A percentile compares a stretch with the other conserved stretches of the same genome.
phyloP scores from a whole-genome alignment of 2,113 vertebrate genomes.

The Brienomyrus brachyistius region DNA sequence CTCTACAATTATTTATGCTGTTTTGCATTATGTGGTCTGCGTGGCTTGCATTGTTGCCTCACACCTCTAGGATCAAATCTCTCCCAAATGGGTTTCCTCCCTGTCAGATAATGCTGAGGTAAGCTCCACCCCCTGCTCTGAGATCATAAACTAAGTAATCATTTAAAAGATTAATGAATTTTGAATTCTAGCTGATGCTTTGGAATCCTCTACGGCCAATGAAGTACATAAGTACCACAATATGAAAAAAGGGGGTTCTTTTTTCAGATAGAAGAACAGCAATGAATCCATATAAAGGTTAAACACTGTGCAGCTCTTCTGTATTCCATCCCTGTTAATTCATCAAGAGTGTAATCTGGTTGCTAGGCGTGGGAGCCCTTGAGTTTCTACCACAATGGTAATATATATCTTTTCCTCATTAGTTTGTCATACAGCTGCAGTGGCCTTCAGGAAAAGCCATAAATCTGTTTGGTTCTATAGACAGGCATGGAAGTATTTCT shows the following conservation, averaged over 20 bases:
- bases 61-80: neutral
- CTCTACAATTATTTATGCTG: neutral
- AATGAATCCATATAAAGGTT: neutral
- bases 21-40: neutral
- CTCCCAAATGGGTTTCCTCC: neutral
- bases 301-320: neutral
- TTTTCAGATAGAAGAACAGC: neutral
- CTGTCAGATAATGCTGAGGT: neutral
- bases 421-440: neutral
- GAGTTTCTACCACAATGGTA: neutral
- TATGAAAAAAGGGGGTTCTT: neutral
- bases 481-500: neutral
- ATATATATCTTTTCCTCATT: constrained; percentile 13
- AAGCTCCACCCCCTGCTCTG: neutral
- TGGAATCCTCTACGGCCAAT: neutral
- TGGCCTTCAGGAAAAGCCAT: neutral
- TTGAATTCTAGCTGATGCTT: neutral
- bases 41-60: neutral
- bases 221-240: neutral
- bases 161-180: neutral
- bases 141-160: neutral
- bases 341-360: neutral
- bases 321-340: neutral
- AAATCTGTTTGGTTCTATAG: neutral
- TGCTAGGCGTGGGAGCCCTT: constrained; percentile 3